Evolutionary conservation across 1,140 invertebrate species (phyloP).

Genomic region (Brachionus asplanchnoidis): DNA sequence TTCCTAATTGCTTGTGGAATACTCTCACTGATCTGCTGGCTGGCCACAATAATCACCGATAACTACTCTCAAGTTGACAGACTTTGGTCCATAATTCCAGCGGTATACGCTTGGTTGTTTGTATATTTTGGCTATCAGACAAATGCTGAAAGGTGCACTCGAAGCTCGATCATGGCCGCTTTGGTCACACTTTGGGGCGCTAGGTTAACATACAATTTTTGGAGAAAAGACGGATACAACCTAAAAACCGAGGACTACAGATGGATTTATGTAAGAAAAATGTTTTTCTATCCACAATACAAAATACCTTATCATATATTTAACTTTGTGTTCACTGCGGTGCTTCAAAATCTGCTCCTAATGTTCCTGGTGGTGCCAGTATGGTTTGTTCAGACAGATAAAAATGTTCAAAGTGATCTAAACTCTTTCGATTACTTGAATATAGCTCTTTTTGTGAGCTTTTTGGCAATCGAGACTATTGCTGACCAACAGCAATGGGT

Average conservation of each 20-base stretch:
- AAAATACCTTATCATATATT: constrained; percentile 29
- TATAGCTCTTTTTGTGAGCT: not conserved
- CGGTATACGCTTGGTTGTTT: constrained; percentile 19
- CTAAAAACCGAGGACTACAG: constrained; percentile 18
- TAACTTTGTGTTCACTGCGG: constrained; percentile 21
- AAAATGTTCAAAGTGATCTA: not conserved
- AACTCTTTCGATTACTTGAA: not conserved
- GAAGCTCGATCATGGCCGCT: not conserved
- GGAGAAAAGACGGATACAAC: constrained; percentile 28
- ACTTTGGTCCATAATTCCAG: constrained; percentile 35
- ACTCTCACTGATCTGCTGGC: not conserved
- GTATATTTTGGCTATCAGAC: not conserved
- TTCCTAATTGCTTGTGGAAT: not conserved
- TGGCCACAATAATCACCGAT: not conserved
- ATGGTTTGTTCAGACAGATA: not conserved
- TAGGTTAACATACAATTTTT: constrained; percentile 29
- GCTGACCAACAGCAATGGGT: constrained; percentile 40
- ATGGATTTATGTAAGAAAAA: constrained; percentile 37
- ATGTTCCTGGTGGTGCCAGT: constrained; percentile 21
- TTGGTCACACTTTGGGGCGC: constrained; percentile 6
- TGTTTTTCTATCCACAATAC: constrained; percentile 21
- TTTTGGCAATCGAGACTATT: not conserved
- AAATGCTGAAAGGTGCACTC: not conserved
- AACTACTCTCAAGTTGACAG: constrained; percentile 40
- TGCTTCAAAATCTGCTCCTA: constrained; percentile 28